phyloP scores from a whole-genome alignment of 1,140 invertebrate species.

The Drosophila orena region DNA sequence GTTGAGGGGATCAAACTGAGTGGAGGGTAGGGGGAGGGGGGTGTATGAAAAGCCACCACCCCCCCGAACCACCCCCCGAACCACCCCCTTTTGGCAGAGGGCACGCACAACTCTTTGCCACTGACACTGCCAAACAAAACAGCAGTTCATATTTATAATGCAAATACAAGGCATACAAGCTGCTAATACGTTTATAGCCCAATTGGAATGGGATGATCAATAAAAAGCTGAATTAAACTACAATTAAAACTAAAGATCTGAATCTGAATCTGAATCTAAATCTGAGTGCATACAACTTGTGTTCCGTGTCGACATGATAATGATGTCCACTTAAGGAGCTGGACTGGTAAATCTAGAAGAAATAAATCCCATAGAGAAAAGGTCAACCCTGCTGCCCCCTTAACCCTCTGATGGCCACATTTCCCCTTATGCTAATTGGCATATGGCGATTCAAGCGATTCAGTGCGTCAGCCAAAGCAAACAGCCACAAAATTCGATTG shows the following conservation, averaged over 20 bases:
- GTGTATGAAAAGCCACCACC: constrained; percentile 14
- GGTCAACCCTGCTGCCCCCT: background rate
- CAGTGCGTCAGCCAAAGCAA: constrained; percentile 63
- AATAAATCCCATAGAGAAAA: background rate
- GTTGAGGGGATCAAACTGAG: constrained; percentile 44
- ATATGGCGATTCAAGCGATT: constrained; percentile 75
- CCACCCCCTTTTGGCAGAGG: constrained; percentile 12
- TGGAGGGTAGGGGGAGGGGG: constrained; percentile 21
- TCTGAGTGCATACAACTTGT: background rate
- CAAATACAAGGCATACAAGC: background rate
- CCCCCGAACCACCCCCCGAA: constrained; percentile 14
- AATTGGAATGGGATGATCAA: too few relatives aligned
- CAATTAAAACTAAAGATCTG: too few relatives aligned
- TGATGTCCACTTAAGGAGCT: constrained; percentile 43
- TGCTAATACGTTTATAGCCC: too few relatives aligned
- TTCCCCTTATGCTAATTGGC: constrained; percentile 71
- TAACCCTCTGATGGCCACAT: background rate
- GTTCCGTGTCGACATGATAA: constrained; percentile 24
- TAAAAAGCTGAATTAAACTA: too few relatives aligned
- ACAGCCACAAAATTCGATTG: constrained; percentile 22
- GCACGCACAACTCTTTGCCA: background rate
- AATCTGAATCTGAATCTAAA: too few relatives aligned
- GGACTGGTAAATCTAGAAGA: background rate
- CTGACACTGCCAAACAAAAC: background rate
- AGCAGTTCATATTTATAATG: background rate